Base-by-base conservation (phyloP, 2,888 invertebrate species). In the Cheilosia vulpina region DNA sequence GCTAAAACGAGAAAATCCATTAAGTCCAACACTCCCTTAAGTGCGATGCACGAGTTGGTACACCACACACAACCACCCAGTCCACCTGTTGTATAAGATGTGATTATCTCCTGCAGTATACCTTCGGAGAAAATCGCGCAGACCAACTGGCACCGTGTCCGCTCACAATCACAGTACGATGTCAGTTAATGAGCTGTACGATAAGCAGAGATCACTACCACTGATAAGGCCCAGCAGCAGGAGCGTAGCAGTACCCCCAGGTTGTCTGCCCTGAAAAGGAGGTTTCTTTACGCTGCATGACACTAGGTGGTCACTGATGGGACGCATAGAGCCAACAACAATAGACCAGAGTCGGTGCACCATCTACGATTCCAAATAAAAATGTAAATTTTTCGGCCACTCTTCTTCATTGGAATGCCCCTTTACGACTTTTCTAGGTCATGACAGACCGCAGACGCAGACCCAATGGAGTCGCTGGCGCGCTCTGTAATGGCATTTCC, bases 351-450 rank as follows among this genome's bases (percentile, higher is more conserved):
- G 77, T 58, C 53, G 65, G 52, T 9, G n/a, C 47, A 43, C 52
- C 41, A 50, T 63, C 66, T 21, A 60, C 17, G 24, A 58, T 72
- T 81, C 85, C 85, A 85, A 85, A 85, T 85, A 72, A 85, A 85
- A 85, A 85, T 85, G 85, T 85, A 81, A 85, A 85, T 85, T 85
- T 69, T 45, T 71, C 53, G 53, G 68, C 34, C 34, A 55, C 57
- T 75, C 65, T 58, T 31, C 52, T 31, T 45, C 34, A 47, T 66
- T 55, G 58, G 77, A 84, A 72, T 81, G 80, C 77, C 43, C 62
- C 66, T 72, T 85, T 60, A 85, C 85, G 66, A 72, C 71, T 81
- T 85, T 85, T 85, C 81, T 85, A 72, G 85, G 85, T 81, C 81
- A 85, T 85, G 62, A 81, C 81, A 81, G 85, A 85, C 85, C 76